Evolutionary conservation across 1,140 invertebrate species (phyloP).

Genomic region (Aphaenogaster rudis): DNA sequence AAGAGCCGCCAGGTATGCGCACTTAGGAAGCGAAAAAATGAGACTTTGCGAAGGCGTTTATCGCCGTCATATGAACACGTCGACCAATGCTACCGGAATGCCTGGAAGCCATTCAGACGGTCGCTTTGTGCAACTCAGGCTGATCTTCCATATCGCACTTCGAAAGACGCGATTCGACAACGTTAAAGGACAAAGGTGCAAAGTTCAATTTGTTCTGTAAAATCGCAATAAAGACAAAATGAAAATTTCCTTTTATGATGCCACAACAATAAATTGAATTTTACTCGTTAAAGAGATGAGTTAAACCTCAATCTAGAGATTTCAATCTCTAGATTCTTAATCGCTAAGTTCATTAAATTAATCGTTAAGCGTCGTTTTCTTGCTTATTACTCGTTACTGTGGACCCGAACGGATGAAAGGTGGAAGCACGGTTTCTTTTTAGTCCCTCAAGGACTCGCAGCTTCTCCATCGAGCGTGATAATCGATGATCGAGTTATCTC

Average conservation of each 20-base stretch:
- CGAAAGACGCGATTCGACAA: not conserved
- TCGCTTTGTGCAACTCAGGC: not conserved
- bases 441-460: not conserved
- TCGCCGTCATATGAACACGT: slow-evolving; percentile 57
- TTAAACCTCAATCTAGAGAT: not conserved
- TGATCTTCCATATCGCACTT: slow-evolving; percentile 31
- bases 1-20: slow-evolving; percentile 1
- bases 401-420: not conserved
- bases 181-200: not conserved
- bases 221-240: not conserved
- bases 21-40: slow-evolving; percentile 32
- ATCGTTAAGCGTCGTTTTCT: not conserved
- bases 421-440: slow-evolving; percentile 6
- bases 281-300: not conserved
- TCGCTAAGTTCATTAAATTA: not conserved
- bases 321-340: not conserved
- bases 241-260: not conserved
- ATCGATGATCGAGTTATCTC: slow-evolving; percentile 56
- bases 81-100: slow-evolving; percentile 58
- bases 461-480: slow-evolving; percentile 6
- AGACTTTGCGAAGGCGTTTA: slow-evolving; percentile 69
- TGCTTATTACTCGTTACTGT: not conserved
- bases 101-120: slow-evolving; percentile 20
- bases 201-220: not conserved
- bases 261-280: not conserved